These are phyloP conservation scores for Eclectus roratus DNA, from an alignment of 2,113 vertebrate genomes.

Conservation along the genomic window DNA sequence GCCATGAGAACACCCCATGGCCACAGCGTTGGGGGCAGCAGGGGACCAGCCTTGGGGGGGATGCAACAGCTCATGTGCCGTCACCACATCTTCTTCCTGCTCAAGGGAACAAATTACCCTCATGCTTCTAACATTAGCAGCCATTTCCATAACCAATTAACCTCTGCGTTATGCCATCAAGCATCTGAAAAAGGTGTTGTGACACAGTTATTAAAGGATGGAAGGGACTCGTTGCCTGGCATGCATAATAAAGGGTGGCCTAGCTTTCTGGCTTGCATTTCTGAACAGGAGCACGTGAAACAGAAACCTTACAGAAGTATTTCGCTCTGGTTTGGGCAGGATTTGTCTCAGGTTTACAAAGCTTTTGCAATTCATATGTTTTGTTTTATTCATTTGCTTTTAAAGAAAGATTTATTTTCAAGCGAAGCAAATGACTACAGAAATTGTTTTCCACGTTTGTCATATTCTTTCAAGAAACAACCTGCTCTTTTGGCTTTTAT, in stretches of 20 bases:
- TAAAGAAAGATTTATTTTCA: neutral
- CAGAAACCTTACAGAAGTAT: neutral
- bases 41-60: neutral
- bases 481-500: neutral
- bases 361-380: neutral
- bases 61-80: neutral
- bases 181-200: conserved; percentile 58
- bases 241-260: conserved; percentile 6
- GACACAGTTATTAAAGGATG: conserved; percentile 56
- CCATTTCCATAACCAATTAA: conserved; percentile 66
- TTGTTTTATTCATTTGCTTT: neutral
- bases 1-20: fast-evolving
- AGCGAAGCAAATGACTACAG: neutral
- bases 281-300: neutral
- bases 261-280: neutral
- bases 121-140: conserved; percentile 54
- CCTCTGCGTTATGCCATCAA: conserved; percentile 52
- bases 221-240: conserved; percentile 21
- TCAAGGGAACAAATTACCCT: conserved; percentile 26
- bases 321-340: neutral
- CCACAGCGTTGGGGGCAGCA: fast-evolving
- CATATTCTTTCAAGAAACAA: neutral
- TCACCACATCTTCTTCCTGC: neutral
- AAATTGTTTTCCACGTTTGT: neutral
- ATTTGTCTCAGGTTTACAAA: neutral